Evolutionary conservation across 2,888 invertebrate genomes (phyloP).

Genomic region (Agriopis leucophaearia): DNA sequence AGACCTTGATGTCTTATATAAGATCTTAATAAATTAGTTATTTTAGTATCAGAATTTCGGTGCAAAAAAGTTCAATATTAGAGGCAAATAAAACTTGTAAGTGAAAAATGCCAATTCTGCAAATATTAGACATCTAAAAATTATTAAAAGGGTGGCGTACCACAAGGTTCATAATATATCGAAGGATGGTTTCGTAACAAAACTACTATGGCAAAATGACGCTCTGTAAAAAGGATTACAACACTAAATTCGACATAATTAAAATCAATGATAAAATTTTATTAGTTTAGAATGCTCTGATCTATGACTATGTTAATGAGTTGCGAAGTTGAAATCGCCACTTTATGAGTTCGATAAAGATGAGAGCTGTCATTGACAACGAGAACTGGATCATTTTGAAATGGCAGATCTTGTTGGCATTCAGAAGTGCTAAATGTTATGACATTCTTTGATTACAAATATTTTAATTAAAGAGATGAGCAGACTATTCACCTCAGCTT

Average conservation of each 20-base stretch:
- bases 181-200: not conserved
- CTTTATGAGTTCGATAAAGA: constrained; percentile 18
- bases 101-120: not conserved
- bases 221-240: not conserved
- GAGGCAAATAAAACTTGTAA: not conserved
- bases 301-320: constrained; percentile 27
- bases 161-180: too few relatives aligned
- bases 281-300: constrained; percentile 1
- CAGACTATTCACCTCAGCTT: not conserved
- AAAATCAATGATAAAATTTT: not conserved
- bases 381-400: constrained; percentile 28
- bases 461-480: not conserved
- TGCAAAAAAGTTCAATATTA: not conserved
- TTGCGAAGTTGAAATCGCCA: constrained; percentile 26
- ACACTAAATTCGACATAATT: not conserved
- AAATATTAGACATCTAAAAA: not conserved
- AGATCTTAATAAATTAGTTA: not conserved
- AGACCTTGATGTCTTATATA: not conserved
- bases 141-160: too few relatives aligned
- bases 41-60: not conserved
- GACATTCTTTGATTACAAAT: constrained; percentile 7
- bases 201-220: not conserved
- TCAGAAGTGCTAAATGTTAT: constrained; percentile 27
- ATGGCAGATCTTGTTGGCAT: constrained; percentile 29
- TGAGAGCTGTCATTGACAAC: constrained; percentile 22